These are phyloP conservation scores for Gavia stellata DNA, from an alignment of 2,113 vertebrate species.

Conservation along the genomic window DNA sequence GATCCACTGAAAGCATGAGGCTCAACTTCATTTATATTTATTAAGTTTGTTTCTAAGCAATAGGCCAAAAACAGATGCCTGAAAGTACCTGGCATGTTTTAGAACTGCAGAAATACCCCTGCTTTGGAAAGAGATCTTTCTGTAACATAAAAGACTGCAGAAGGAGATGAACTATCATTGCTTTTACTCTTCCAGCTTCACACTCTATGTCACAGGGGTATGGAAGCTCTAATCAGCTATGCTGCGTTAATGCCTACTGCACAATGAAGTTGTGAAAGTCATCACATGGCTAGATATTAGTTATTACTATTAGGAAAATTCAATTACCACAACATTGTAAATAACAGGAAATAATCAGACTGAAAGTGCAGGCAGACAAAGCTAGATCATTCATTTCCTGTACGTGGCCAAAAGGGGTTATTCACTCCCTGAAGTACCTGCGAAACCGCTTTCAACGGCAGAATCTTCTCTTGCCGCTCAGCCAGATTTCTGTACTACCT, in stretches of 20 bases:
- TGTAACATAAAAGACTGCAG: fast-evolving
- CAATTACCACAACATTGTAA: not conserved
- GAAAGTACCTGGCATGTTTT: not conserved
- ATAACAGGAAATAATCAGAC: not conserved
- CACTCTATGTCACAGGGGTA: fast-evolving
- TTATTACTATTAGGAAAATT: not conserved
- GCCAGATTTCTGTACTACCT: not conserved
- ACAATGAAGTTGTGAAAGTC: not conserved
- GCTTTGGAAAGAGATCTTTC: not conserved
- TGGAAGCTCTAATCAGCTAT: not conserved
- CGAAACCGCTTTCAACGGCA: not conserved
- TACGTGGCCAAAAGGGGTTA: fast-evolving
- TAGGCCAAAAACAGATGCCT: not conserved
- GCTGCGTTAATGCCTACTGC: not conserved
- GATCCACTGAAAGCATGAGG: not conserved
- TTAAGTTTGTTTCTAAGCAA: not conserved
- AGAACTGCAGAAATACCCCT: not conserved
- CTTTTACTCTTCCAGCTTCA: not conserved
- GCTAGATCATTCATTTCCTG: not conserved
- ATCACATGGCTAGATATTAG: not conserved
- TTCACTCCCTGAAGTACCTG: not conserved
- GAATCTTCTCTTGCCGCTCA: not conserved
- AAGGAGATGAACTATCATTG: not conserved
- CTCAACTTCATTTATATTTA: not conserved
- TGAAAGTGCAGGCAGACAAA: not conserved